Evolutionary conservation across 2,113 vertebrate species (phyloP).

Genomic region (Heterotis niloticus): DNA sequence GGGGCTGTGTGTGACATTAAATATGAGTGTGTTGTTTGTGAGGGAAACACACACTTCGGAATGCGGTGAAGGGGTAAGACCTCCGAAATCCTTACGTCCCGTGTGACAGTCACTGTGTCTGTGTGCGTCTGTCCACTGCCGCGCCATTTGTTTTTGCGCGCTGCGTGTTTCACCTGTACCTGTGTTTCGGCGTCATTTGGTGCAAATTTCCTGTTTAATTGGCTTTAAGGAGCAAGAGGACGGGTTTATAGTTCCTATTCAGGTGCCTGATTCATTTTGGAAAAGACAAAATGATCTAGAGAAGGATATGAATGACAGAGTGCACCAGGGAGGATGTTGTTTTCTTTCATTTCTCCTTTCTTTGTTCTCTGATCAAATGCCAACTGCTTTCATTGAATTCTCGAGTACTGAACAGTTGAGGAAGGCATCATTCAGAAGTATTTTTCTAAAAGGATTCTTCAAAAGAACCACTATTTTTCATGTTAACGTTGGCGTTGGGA

Average conservation of each 20-base stretch:
- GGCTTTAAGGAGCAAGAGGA: too few relatives aligned
- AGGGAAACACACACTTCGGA: slow-evolving; percentile 45
- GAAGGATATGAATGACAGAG: not conserved
- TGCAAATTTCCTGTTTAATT: too few relatives aligned
- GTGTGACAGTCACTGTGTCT: not conserved
- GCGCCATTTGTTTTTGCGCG: not conserved
- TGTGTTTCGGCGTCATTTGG: not conserved
- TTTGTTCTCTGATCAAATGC: slow-evolving; percentile 9
- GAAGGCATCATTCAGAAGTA: too few relatives aligned
- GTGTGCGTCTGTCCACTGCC: not conserved
- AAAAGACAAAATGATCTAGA: not conserved
- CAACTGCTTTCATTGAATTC: not conserved
- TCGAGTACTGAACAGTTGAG: not conserved
- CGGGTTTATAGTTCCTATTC: not conserved
- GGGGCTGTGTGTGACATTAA: slow-evolving; percentile 53
- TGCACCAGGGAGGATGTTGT: not conserved
- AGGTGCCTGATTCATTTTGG: not conserved
- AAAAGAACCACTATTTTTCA: not conserved
- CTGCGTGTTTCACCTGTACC: not conserved
- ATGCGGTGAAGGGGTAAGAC: slow-evolving; percentile 59
- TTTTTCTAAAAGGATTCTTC: not conserved
- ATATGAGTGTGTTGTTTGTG: slow-evolving; percentile 57
- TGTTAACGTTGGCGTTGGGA: not conserved
- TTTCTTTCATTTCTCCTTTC: not conserved
- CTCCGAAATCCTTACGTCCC: slow-evolving; percentile 30